Conservation (phyloP, 1,140 invertebrate genomes). For the Drosophila arawakana region DNA sequence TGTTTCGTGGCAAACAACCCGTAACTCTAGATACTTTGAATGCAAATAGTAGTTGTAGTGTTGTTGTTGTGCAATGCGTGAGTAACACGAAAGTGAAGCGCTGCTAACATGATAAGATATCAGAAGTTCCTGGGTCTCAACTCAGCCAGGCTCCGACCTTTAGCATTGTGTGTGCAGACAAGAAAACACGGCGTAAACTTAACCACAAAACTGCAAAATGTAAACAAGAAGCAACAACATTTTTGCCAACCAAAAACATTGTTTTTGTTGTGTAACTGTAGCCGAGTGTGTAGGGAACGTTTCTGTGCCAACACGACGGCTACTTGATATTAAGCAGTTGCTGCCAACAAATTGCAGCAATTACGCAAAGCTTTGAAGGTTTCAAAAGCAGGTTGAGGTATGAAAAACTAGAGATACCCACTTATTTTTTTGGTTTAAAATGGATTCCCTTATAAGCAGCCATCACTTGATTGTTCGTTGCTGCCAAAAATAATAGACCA, state of each 20-base stretch:
- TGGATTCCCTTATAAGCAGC: neutral
- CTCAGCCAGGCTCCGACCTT: neutral
- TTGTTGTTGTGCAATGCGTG: neutral
- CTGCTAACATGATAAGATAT: constrained; percentile 66
- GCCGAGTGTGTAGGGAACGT: constrained; percentile 16
- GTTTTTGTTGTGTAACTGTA: constrained; percentile 29
- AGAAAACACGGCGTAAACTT: constrained; percentile 14
- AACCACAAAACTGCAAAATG: constrained; percentile 40
- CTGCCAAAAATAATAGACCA: constrained; percentile 23
- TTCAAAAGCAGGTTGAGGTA: neutral
- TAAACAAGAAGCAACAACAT: constrained; percentile 36
- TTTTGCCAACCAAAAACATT: constrained; percentile 18
- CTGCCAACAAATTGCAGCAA: constrained; percentile 41
- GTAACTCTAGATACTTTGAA: constrained; percentile 50
- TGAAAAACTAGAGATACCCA: neutral
- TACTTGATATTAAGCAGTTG: constrained; percentile 55
- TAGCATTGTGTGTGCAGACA: constrained; percentile 5
- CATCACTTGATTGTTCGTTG: neutral
- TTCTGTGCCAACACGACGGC: constrained; percentile 54
- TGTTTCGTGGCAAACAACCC: constrained; percentile 27
- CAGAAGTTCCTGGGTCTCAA: constrained; percentile 12
- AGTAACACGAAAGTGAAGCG: constrained; percentile 39
- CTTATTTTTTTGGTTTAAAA: neutral
- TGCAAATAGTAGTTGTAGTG: constrained; percentile 7
- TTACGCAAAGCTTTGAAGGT: constrained; percentile 28